A percentile compares a stretch with the other conserved stretches of the same genome.
phyloP scores from a whole-genome alignment of 2,113 vertebrate genomes.

The Petrocephalus microphthalmus region DNA sequence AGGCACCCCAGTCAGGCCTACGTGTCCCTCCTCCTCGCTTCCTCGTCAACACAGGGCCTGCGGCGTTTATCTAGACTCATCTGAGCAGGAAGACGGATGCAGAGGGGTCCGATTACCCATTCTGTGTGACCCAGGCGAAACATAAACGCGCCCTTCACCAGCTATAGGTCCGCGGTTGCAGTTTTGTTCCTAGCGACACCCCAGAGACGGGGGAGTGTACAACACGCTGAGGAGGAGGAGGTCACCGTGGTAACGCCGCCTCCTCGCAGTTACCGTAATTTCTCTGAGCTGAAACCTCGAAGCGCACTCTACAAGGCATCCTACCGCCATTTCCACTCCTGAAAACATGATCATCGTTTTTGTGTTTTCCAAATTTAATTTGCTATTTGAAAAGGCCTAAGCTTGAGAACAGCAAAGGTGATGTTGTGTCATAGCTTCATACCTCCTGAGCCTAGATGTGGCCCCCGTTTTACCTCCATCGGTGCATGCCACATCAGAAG shows the following conservation, averaged over 20 bases:
- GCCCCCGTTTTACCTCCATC: background rate
- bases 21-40: background rate
- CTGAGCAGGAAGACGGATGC: background rate
- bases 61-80: background rate
- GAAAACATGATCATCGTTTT: background rate
- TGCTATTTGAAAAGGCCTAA: background rate
- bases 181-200: too few species aligned
- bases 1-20: background rate
- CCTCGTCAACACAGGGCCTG: background rate
- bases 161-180: conserved; percentile 17
- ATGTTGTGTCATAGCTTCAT: background rate
- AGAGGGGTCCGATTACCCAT: conserved; percentile 61
- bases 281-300: background rate
- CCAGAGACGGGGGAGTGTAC: conserved; percentile 42
- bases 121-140: conserved; percentile 78
- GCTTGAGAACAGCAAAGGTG: background rate
- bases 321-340: background rate
- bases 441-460: background rate
- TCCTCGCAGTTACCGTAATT: background rate
- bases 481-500: background rate
- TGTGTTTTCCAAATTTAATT: background rate
- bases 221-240: conserved; percentile 38
- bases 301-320: background rate
- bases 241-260: conserved; percentile 35
- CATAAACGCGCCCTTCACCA: conserved; percentile 75